These are phyloP conservation scores for Plutella xylostella DNA, from an alignment of 2,888 invertebrate genomes.

Conservation along the genomic window DNA sequence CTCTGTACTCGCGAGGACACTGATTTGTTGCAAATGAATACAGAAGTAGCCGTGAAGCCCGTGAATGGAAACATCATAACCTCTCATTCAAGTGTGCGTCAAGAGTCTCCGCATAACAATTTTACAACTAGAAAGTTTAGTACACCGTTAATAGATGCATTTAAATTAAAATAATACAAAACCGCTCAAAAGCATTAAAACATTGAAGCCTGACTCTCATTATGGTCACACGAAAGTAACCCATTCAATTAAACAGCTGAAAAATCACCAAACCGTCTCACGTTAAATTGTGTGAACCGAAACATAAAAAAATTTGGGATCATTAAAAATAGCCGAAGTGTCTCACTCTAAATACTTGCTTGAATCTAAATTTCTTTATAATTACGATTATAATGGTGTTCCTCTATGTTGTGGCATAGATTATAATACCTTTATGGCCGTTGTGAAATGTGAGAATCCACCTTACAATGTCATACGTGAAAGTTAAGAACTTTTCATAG, in stretches of 20 bases:
- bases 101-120: background rate
- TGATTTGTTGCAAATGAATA: too few species aligned
- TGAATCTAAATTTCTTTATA: slow-evolving; percentile 24
- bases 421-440: slow-evolving; percentile 8
- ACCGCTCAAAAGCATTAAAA: slow-evolving; percentile 3
- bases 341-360: slow-evolving; percentile 18
- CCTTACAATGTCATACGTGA: slow-evolving; percentile 4
- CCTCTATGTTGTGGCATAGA: slow-evolving; percentile 6
- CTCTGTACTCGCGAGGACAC: too few species aligned
- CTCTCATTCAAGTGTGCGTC: too few species aligned
- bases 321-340: slow-evolving; percentile 25
- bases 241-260: slow-evolving; percentile 36
- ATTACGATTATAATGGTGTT: slow-evolving; percentile 22
- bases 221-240: slow-evolving; percentile 15
- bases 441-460: slow-evolving; percentile 26
- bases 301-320: slow-evolving; percentile 24
- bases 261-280: slow-evolving; percentile 25
- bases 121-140: background rate
- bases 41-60: too few species aligned
- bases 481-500: slow-evolving; percentile 8
- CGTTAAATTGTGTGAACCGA: slow-evolving; percentile 33
- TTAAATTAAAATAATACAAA: background rate
- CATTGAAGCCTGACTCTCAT: slow-evolving; percentile 8
- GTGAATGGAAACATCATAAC: too few species aligned
- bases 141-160: slow-evolving; percentile 1